A percentile compares a stretch with the other conserved stretches of the same genome.
phyloP scores from a whole-genome alignment of 1,140 invertebrate species.

The Formica selysi region DNA sequence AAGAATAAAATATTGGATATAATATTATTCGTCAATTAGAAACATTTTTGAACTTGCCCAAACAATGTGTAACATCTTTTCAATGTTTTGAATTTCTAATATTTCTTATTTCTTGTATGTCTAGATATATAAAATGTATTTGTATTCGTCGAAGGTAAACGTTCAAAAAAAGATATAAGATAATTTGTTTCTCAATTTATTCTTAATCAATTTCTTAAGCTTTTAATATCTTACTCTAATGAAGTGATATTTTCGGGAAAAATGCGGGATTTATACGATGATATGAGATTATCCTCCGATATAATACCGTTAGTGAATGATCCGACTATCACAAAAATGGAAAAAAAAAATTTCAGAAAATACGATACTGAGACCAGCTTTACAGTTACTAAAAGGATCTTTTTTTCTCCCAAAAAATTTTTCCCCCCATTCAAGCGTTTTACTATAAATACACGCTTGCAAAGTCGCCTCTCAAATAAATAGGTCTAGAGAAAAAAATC shows the following conservation, averaged over 20 bases:
- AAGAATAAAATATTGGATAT: background rate
- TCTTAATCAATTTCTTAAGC: background rate
- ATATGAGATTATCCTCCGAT: background rate
- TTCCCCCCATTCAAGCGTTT: background rate
- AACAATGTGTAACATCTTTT: background rate
- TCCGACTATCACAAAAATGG: background rate
- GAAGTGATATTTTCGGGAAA: background rate
- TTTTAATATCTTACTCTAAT: background rate
- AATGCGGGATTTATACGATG: background rate
- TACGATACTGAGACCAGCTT: background rate
- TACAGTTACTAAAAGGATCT: background rate
- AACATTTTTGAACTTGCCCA: background rate
- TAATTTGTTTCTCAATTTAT: background rate
- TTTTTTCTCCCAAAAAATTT: background rate
- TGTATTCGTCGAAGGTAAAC: background rate
- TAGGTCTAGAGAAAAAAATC: background rate
- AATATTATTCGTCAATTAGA: slow-evolving; percentile 8
- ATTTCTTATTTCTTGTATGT: too few species aligned
- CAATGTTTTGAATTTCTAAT: background rate
- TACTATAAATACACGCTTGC: background rate
- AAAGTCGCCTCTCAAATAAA: background rate
- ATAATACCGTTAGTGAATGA: slow-evolving; percentile 28
- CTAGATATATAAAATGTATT: background rate
- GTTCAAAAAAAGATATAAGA: background rate
- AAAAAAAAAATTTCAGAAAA: slow-evolving; percentile 34